Percentiles rank a stretch among this genome's conserved stretches.
Conservation (phyloP, 2,797 vertebrate genomes). For the Phoxinus dragarum region DNA sequence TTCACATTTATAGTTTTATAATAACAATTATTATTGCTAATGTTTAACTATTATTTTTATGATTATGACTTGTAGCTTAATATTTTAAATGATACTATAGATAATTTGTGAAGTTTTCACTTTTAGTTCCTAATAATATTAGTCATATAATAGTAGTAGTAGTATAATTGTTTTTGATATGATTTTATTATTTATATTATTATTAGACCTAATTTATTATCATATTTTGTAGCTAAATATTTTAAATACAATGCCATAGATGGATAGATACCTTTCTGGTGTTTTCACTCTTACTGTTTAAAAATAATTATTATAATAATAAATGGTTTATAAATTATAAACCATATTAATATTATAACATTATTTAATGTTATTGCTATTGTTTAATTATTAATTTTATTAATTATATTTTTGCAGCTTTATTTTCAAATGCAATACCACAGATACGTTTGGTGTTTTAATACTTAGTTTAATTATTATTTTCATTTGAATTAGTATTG, state of each 20-base stretch:
- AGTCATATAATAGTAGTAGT: too few relatives aligned
- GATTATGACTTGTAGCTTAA: not conserved
- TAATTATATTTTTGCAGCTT: not conserved
- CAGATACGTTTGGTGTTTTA: not conserved
- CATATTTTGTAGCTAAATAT: not conserved
- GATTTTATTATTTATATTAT: not conserved
- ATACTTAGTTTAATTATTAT: not conserved
- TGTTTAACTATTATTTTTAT: not conserved
- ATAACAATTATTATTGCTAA: not conserved
- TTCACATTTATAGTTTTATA: not conserved
- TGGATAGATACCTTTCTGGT: not conserved
- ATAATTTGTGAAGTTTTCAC: not conserved
- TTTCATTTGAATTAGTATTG: not conserved
- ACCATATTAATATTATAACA: too few relatives aligned
- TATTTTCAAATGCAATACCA: not conserved
- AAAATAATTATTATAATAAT: not conserved
- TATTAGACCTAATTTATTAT: not conserved
- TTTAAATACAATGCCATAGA: not conserved
- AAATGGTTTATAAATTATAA: not conserved
- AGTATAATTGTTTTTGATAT: not conserved
- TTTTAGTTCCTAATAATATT: not conserved
- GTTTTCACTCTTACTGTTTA: not conserved
- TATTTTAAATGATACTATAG: not conserved
- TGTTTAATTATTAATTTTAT: not conserved
- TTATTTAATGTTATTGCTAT: not conserved